phyloP scores from a whole-genome alignment of 2,797 vertebrate genomes.

The Syngnathus rostellatus region DNA sequence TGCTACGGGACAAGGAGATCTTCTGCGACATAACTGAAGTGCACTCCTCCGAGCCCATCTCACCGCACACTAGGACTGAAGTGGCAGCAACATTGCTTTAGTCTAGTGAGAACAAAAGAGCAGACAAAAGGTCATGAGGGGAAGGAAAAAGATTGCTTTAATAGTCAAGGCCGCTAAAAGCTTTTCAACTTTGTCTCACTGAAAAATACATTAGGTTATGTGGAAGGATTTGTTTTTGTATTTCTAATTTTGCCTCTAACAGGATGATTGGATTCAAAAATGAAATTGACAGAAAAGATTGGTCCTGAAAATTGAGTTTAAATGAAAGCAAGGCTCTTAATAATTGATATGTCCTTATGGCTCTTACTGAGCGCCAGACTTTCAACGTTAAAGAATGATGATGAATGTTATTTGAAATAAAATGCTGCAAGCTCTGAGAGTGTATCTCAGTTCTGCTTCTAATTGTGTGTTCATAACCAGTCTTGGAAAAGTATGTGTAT shows the following conservation, averaged over 20 bases:
- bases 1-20: constrained; percentile 86
- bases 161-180: constrained; percentile 33
- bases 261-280: constrained; percentile 16
- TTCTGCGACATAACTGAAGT: constrained; percentile 80
- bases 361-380: constrained; percentile 19
- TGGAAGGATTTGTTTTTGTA: constrained; percentile 35
- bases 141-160: constrained; percentile 20
- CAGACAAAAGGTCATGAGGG: constrained; percentile 3
- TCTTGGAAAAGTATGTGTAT: background rate
- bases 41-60: constrained; percentile 84
- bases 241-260: background rate
- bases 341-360: constrained; percentile 29
- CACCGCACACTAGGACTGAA: constrained; percentile 20
- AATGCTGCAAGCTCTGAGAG: background rate
- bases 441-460: background rate
- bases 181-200: constrained; percentile 36
- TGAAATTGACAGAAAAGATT: constrained; percentile 15
- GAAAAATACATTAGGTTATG: constrained; percentile 49
- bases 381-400: constrained; percentile 12
- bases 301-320: constrained; percentile 22
- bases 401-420: background rate
- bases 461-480: background rate
- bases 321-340: constrained; percentile 24
- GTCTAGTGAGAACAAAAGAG: constrained; percentile 8
- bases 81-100: constrained; percentile 41